Evolutionary conservation across 2,113 vertebrate genomes (phyloP), one percentile per base, ranked within the genome.

Genomic region (Lamprotornis superbus): DNA sequence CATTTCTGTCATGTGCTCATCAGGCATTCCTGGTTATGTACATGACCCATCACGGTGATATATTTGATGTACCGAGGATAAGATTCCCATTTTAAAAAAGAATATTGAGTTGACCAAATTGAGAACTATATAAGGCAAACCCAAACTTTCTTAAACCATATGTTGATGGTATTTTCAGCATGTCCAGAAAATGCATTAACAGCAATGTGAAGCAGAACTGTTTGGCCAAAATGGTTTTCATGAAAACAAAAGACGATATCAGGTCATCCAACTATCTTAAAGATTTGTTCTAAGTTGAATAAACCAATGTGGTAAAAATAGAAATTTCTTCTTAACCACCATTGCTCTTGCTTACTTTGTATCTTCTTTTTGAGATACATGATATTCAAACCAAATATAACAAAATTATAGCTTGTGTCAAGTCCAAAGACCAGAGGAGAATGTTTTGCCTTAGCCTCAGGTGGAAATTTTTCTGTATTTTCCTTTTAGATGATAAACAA

Each of bases 11-110:
- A 8, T n/a, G 15, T n/a, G 2, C 37, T 61, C 22, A 10, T 50
- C 21, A 46, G 33, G 33, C 11, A 11, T n/a, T 85, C 64, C 49
- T 79, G 23, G 4, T 49, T 42, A 16, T 44, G 17, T 47, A 8
- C 13, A 37, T 73, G 27, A 18, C 61, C 33, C n/a, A 10, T 39
- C 18, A 4, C 15, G 31, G 4, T 27, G 40, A 28, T 57, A 15
- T 2, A 5, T 65, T n/a, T 65, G 27, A 21, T 11, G 4, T 2
- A 31, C 9, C 0, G 2, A 39, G 22, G 12, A 20, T 10, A 17
- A 65, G 60, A 37, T 4, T 44, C n/a, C 22, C 13, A 8, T 40
- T 89, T 63, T 49, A 31, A 64, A 68, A 53, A 60, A 37, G 5
- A 19, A 10, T 18, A 10, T 49, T 31, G 21, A 12, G 5, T 21